A percentile compares a stretch with the other conserved stretches of the same genome.
Conservation (phyloP, 2,888 invertebrate genomes). For the Platypus cylindrus region DNA sequence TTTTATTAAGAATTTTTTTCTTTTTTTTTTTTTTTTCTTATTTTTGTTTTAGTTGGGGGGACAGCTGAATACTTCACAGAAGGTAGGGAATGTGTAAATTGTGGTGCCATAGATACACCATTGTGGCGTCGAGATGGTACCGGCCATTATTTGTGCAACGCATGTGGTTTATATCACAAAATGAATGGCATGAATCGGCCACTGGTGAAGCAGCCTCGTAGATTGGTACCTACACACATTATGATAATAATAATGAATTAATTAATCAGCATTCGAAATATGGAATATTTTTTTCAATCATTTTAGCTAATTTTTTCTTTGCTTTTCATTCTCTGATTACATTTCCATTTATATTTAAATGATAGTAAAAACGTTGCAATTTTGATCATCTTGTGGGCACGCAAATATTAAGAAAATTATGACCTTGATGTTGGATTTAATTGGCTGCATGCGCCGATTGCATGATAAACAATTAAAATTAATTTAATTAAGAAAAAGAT, state of each 20-base stretch:
- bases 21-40: too few relatives aligned
- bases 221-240: conserved; percentile 53
- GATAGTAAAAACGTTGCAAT: too few relatives aligned
- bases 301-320: too few relatives aligned
- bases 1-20: neutral
- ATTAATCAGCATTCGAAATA: neutral
- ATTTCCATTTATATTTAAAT: too few relatives aligned
- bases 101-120: conserved; percentile 91
- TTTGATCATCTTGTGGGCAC: too few relatives aligned
- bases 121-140: conserved; percentile 98
- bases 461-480: too few relatives aligned
- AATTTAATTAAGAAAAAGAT: too few relatives aligned
- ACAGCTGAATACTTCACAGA: conserved; percentile 46
- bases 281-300: neutral
- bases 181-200: conserved; percentile 93
- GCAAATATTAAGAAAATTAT: too few relatives aligned
- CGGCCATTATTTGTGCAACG: conserved; percentile 99
- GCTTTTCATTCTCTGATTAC: too few relatives aligned
- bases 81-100: conserved; percentile 95
- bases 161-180: conserved; percentile 96
- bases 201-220: conserved; percentile 79
- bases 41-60: conserved; percentile 18
- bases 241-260: neutral
- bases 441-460: conserved; percentile 10
- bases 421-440: too few relatives aligned